phyloP scores from a whole-genome alignment of 2,113 vertebrate species.

The Aramus guarauna region DNA sequence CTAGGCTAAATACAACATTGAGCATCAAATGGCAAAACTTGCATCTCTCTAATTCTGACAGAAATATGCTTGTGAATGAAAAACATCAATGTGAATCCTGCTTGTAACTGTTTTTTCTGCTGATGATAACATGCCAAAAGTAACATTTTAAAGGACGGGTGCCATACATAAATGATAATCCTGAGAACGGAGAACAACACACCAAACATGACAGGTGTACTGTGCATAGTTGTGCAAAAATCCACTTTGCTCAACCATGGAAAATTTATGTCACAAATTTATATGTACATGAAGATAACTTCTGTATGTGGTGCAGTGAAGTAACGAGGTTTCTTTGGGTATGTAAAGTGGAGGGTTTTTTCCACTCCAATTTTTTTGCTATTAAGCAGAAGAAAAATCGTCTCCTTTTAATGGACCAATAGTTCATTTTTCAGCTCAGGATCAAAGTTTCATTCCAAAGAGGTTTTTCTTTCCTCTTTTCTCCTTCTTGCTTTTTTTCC shows the following conservation, averaged over 20 bases:
- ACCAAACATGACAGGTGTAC: neutral
- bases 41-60: neutral
- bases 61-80: neutral
- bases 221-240: neutral
- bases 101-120: neutral
- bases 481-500: neutral
- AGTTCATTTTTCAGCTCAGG: neutral
- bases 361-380: neutral
- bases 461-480: neutral
- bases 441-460: neutral
- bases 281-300: neutral
- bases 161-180: neutral
- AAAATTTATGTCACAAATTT: neutral
- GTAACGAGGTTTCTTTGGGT: neutral
- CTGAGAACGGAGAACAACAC: neutral
- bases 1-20: neutral
- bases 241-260: neutral
- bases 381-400: neutral
- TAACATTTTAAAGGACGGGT: neutral
- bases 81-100: neutral
- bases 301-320: neutral
- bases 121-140: neutral
- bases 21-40: neutral
- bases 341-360: rapidly evolving
- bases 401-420: neutral